Evolutionary conservation across 92 coral and sea anemone genomes (phyloP), one percentile per base, ranked within the genome.

Genomic region (Desmophyllum pertusum): DNA sequence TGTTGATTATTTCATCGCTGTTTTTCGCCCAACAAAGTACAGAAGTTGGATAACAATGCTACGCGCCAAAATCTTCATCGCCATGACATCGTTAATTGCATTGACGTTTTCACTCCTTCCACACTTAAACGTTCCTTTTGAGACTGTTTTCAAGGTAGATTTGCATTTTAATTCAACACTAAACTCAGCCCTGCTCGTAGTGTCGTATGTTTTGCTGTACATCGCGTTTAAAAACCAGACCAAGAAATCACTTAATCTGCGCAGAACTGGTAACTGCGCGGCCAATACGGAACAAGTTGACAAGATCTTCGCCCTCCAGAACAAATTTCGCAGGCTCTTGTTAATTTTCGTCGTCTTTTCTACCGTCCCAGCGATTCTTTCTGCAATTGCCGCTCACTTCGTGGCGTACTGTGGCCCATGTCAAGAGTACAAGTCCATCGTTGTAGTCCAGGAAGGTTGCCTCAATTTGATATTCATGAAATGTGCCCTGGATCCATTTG

Each of bases 401-500:
- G 66, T 30, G 13, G 6, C 13, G 46, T 83, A 83, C 11, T 83
- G 87, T 31, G 43, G 5, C 14, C 45, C 46, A 21, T 73, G 87
- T 9, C 72, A 83, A 57, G 21, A 36, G 33, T 57, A 83, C 77
- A 42, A 46, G 25, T 15, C 65, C 23, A 48, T 83, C 46, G 80
- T 72, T 37, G 35, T 83, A 6, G 41, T 33, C 3, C 81, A 83
- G 31, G 13, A 17, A 17, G 48, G 42, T 31, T 83, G 41, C 17
- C 74, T 61, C n/a, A 62, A 83, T 61, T 63, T 75, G 19, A 73
- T 43, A 36, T 83, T 83, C 73, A 40, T 83, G 73, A 83, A 83
- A 65, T 64, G 62, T 17, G 81, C 87, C 4, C 27, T 63, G 73
- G 81, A 83, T 74, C 81, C 87, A 6, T 83, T 83, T 48, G 87